phyloP scores from a whole-genome alignment of 2,888 invertebrate species.

The Fragum sueziense region DNA sequence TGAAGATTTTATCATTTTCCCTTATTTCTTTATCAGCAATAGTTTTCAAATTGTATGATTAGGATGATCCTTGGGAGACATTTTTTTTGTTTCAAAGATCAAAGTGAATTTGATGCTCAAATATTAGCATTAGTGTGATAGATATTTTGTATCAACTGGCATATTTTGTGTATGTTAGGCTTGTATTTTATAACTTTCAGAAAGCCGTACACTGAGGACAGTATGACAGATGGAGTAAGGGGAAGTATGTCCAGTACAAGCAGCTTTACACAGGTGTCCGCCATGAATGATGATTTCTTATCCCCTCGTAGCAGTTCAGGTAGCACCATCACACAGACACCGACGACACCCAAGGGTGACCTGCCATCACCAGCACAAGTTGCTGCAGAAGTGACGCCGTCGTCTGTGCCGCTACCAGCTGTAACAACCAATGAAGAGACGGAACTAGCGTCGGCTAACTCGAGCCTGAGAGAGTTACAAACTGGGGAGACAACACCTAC shows the following conservation, averaged over 20 bases:
- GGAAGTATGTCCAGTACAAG: slow-evolving; percentile 75
- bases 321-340: slow-evolving; percentile 73
- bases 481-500: slow-evolving; percentile 54
- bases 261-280: slow-evolving; percentile 75
- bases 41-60: too few relatives aligned
- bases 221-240: slow-evolving; percentile 55
- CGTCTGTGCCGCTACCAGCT: slow-evolving; percentile 76
- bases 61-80: too few relatives aligned
- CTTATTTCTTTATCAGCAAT: too few relatives aligned
- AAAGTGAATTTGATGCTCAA: too few relatives aligned
- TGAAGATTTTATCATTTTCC: too few relatives aligned
- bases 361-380: slow-evolving; percentile 46
- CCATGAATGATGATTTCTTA: slow-evolving; percentile 60
- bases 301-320: slow-evolving; percentile 70
- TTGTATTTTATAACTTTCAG: too few relatives aligned
- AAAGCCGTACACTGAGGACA: slow-evolving; percentile 54
- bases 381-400: slow-evolving; percentile 65
- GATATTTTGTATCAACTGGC: too few relatives aligned
- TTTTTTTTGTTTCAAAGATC: too few relatives aligned
- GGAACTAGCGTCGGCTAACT: slow-evolving; percentile 67
- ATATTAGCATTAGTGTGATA: too few relatives aligned
- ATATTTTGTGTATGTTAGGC: too few relatives aligned
- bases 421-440: slow-evolving; percentile 69
- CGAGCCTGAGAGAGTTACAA: slow-evolving; percentile 46
- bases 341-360: slow-evolving; percentile 51